Conservation (phyloP, 2,888 invertebrate species). For the Aphrophora alni region DNA sequence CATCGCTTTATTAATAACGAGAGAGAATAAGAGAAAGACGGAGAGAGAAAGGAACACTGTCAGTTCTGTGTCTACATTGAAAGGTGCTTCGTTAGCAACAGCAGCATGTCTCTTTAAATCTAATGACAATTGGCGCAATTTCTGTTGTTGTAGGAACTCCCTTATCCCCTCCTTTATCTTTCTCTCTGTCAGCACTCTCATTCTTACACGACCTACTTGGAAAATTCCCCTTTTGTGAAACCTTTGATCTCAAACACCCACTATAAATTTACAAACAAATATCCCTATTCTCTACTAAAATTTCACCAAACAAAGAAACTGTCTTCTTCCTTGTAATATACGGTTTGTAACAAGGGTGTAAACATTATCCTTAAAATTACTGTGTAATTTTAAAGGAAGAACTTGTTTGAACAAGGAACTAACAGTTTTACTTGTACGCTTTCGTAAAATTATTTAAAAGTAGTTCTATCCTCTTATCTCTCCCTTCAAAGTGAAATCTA, state of each 20-base stretch:
- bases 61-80: not conserved
- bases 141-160: not conserved
- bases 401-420: not conserved
- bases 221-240: not conserved
- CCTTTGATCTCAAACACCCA: not conserved
- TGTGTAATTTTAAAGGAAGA: not conserved
- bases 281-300: not conserved
- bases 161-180: not conserved
- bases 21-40: too few species aligned
- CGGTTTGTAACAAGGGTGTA: not conserved
- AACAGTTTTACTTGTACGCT: not conserved
- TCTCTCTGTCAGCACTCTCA: not conserved
- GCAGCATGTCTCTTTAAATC: not conserved
- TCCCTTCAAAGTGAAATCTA: too few species aligned
- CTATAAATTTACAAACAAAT: constrained; percentile 9
- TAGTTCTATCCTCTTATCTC: too few species aligned
- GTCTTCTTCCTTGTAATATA: not conserved
- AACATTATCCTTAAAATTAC: not conserved
- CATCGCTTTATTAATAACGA: too few species aligned
- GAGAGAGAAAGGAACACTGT: too few species aligned
- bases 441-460: too few species aligned
- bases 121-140: constrained; percentile 7
- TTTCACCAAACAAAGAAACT: not conserved
- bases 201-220: not conserved
- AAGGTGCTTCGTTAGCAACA: not conserved